Evolutionary conservation across 2,888 invertebrate genomes (phyloP).

Genomic region (Tanypteryx hageni): DNA sequence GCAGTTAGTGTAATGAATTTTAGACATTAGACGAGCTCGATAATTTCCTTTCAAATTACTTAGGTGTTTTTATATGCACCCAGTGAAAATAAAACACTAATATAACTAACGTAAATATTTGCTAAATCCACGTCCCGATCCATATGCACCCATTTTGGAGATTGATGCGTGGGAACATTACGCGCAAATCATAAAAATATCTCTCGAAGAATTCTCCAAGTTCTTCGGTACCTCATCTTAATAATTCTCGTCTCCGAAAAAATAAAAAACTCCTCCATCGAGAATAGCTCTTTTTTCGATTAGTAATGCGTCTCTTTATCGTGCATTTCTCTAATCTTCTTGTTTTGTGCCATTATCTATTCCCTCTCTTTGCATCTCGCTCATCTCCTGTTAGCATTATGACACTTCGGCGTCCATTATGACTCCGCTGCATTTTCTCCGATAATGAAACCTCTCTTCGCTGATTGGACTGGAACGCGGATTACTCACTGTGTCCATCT

Average conservation of each 20-base stretch:
- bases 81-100: too few relatives aligned
- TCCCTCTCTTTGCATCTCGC: neutral
- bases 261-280: neutral
- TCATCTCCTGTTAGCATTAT: constrained; percentile 22
- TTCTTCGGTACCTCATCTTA: neutral
- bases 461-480: constrained; percentile 9
- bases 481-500: constrained; percentile 1
- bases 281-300: constrained; percentile 11
- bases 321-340: neutral
- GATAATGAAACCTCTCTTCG: constrained; percentile 6
- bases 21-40: too few relatives aligned
- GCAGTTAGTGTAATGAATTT: too few relatives aligned
- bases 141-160: too few relatives aligned
- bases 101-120: too few relatives aligned
- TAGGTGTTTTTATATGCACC: too few relatives aligned
- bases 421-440: constrained; percentile 19
- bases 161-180: too few relatives aligned
- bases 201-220: too few relatives aligned
- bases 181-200: too few relatives aligned
- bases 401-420: constrained; percentile 18
- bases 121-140: too few relatives aligned
- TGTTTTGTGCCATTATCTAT: constrained; percentile 26
- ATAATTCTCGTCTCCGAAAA: neutral
- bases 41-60: too few relatives aligned
- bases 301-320: neutral